Percentiles rank a stretch among this genome's conserved stretches.
Conservation (phyloP, 2,888 invertebrate species). For the Oligia latruncula region DNA sequence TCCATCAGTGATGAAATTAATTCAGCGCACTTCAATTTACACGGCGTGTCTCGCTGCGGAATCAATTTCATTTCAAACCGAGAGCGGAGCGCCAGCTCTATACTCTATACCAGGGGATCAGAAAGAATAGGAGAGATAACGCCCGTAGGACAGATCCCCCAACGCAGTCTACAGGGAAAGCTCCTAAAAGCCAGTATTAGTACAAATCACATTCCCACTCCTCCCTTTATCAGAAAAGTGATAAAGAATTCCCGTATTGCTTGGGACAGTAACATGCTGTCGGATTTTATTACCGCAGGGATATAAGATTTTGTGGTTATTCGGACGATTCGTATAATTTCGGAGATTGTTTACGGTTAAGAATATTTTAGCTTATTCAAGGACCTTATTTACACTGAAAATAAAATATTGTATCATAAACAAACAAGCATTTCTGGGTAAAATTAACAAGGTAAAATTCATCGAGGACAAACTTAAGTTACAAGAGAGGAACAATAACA, state of each 20-base stretch:
- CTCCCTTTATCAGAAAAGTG: slow-evolving; percentile 73
- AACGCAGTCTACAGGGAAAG: slow-evolving; percentile 74
- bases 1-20: slow-evolving; percentile 80
- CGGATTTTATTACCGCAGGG: slow-evolving; percentile 70
- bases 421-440: slow-evolving; percentile 14
- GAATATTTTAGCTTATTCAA: slow-evolving; percentile 19
- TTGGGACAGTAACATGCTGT: slow-evolving; percentile 69
- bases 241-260: slow-evolving; percentile 73
- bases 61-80: slow-evolving; percentile 79
- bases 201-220: slow-evolving; percentile 74
- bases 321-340: slow-evolving; percentile 45
- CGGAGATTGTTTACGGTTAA: slow-evolving; percentile 41
- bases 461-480: slow-evolving; percentile 5
- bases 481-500: slow-evolving; percentile 17
- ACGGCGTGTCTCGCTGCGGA: slow-evolving; percentile 67
- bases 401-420: neutral
- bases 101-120: slow-evolving; percentile 72
- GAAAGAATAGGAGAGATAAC: slow-evolving; percentile 71
- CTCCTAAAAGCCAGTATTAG: slow-evolving; percentile 79
- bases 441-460: neutral
- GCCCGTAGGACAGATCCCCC: slow-evolving; percentile 69
- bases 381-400: slow-evolving; percentile 5
- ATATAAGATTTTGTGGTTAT: slow-evolving; percentile 58
- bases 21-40: slow-evolving; percentile 80
- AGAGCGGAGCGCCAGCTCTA: slow-evolving; percentile 69